Base-by-base conservation (phyloP, 2,113 vertebrate species). In the Orycteropus afer region DNA sequence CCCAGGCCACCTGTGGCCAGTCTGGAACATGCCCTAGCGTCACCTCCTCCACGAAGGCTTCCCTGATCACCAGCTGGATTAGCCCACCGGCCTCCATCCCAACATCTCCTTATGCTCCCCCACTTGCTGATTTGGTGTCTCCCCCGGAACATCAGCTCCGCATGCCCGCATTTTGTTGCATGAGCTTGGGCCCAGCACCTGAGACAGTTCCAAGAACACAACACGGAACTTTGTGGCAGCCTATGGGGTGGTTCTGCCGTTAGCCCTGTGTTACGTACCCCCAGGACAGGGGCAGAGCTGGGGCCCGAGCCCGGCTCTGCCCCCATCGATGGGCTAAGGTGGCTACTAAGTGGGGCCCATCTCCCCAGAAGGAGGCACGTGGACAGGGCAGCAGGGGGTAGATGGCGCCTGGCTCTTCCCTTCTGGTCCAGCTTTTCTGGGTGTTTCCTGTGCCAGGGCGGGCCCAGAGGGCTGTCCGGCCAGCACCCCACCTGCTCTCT, bases 401-500 rank as follows among this genome's bases (percentile, higher is more conserved):
- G 73, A 10, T 45, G 17, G 25, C 5, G 12, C 12, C 7, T 29
- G 42, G 18, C 32, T 11, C 32, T 37, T 51, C 29, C 73, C 18
- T 7, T 0, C 47, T 9, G 45, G 49, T 4, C 34, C 0, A 13
- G 49, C 0, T 0, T 45, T n/a, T n/a, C 1, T 29, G 37, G 55
- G 0, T 3, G 11, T 3, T 29, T 57, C 65, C 18, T 0, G 0
- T 5, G 42, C 86, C 65, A 2, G 67, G 51, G n/a, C 4, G 12
- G 12, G 17, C 69, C 84, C 80, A 91, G 69, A 25, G 89, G 61
- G 47, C 40, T 67, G 32, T 61, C 47, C 77, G 71, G 67, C 61
- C 0, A 96, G 96, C 97, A 96, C 96, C 96, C 94, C 69, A 4
- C 51, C 78, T 25, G 25, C 8, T 22, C 4, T 82, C 22, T 89